Conservation (phyloP, 1,140 invertebrate genomes). For the Musca vetustissima region DNA sequence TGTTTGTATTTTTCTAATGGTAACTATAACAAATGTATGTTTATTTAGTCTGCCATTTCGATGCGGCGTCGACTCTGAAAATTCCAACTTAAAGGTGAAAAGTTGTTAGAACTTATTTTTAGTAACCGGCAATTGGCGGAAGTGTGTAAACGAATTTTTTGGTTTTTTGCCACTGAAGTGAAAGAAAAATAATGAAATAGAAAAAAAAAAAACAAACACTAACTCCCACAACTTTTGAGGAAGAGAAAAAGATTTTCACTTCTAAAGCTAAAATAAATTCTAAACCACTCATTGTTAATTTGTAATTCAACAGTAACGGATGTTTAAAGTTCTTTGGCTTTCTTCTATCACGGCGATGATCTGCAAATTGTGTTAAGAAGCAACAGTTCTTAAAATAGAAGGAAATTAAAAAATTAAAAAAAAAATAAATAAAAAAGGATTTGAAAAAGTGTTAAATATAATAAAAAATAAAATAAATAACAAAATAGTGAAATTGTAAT, state of each 20-base stretch:
- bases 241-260: slow-evolving; percentile 2
- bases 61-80: too few relatives aligned
- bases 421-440: neutral
- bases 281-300: neutral
- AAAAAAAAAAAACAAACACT: too few relatives aligned
- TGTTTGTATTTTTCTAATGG: neutral
- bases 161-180: too few relatives aligned
- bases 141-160: slow-evolving; percentile 14
- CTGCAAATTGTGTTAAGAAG: too few relatives aligned
- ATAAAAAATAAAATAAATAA: neutral
- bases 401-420: neutral
- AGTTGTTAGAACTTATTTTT: slow-evolving; percentile 18
- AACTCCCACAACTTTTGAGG: neutral
- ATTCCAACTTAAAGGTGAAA: slow-evolving; percentile 11
- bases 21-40: too few relatives aligned
- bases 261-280: neutral
- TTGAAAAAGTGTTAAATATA: neutral
- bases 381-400: neutral
- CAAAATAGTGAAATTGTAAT: neutral
- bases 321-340: neutral
- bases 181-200: too few relatives aligned
- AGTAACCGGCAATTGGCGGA: slow-evolving; percentile 1
- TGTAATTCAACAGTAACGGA: slow-evolving; percentile 5
- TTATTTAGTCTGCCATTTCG: too few relatives aligned
- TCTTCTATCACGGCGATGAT: neutral